Percentiles rank a stretch among this genome's conserved stretches.
Conservation (phyloP, 2,888 invertebrate species). For the Drosophila stalkeri region DNA sequence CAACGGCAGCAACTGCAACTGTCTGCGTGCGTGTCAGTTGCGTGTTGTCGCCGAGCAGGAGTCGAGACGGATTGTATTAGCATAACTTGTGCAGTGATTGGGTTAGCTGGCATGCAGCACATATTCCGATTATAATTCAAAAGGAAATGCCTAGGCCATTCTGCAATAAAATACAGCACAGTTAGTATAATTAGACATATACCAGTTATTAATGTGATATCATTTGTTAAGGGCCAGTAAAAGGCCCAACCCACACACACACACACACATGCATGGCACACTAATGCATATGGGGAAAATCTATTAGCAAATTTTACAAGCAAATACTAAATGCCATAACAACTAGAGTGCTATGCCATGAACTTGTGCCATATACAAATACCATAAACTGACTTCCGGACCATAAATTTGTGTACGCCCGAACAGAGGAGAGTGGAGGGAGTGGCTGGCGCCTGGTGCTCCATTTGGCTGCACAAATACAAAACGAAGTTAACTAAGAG, state of each 20-base stretch:
- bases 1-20: neutral
- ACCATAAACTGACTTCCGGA: constrained; percentile 67
- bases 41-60: neutral
- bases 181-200: constrained; percentile 23
- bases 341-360: constrained; percentile 12
- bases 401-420: constrained; percentile 53
- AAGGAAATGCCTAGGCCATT: constrained; percentile 19
- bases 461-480: constrained; percentile 21
- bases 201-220: constrained; percentile 57
- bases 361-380: constrained; percentile 58
- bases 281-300: constrained; percentile 44
- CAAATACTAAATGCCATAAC: constrained; percentile 66
- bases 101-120: neutral
- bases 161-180: constrained; percentile 29
- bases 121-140: neutral
- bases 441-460: constrained; percentile 12
- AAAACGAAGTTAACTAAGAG: constrained; percentile 5
- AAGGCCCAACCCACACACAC: constrained; percentile 33
- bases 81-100: neutral
- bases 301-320: constrained; percentile 75
- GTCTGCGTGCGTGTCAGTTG: neutral
- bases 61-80: neutral
- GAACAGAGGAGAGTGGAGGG: neutral
- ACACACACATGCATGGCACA: constrained; percentile 20
- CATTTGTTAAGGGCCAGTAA: constrained; percentile 66